Evolutionary conservation across 2,113 vertebrate genomes (phyloP).

Genomic region (Herpailurus yagouaroundi): DNA sequence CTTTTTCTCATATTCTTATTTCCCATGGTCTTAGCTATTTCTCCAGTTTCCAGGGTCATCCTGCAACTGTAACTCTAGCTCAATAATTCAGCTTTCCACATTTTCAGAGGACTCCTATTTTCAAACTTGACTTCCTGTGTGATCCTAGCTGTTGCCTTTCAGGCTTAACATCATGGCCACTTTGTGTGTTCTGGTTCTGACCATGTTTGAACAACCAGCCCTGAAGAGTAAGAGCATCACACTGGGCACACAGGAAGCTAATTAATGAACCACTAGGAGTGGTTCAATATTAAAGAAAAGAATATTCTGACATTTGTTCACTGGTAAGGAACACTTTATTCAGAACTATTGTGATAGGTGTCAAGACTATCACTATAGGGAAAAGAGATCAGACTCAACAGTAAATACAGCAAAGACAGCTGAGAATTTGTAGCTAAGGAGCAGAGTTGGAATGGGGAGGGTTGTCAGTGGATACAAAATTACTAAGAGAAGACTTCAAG

Average conservation of each 20-base stretch:
- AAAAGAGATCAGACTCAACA: neutral
- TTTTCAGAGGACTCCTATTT: neutral
- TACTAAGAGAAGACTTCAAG: neutral
- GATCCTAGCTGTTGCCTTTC: neutral
- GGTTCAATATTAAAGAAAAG: neutral
- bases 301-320: neutral
- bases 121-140: neutral
- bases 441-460: neutral
- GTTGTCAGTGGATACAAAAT: neutral
- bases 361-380: neutral
- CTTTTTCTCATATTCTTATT: constrained; percentile 39
- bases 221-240: neutral
- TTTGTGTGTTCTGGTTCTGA: neutral
- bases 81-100: neutral
- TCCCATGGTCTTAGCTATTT: neutral
- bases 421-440: neutral
- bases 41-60: neutral
- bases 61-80: neutral
- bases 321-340: neutral
- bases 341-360: neutral
- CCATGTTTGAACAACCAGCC: neutral
- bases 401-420: neutral
- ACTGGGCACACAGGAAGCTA: neutral
- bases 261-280: neutral
- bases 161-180: neutral